These are phyloP conservation scores for Drosophila atripex DNA, from an alignment of 2,888 invertebrate species.

Conservation along the genomic window DNA sequence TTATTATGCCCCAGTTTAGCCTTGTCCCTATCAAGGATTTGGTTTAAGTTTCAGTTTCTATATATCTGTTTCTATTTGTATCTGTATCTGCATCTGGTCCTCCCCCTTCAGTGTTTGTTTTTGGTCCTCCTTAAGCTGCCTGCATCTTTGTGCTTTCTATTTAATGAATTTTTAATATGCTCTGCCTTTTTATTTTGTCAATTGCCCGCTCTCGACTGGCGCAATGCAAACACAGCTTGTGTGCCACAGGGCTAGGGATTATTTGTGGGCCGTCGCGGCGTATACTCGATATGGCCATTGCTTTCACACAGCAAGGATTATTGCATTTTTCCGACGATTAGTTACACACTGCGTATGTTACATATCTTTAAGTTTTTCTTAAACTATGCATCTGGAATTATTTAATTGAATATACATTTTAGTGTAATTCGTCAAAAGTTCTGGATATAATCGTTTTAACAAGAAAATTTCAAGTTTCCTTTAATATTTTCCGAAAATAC, in stretches of 20 bases:
- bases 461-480: not conserved
- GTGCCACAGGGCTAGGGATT: conserved; percentile 32
- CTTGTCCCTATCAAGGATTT: conserved; percentile 22
- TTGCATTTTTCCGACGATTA: conserved; percentile 49
- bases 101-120: not conserved
- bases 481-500: conserved; percentile 35
- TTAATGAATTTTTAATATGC: conserved; percentile 75
- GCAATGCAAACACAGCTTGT: conserved; percentile 43
- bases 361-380: not conserved
- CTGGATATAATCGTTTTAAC: not conserved
- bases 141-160: conserved; percentile 57
- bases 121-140: conserved; percentile 4
- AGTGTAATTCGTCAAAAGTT: not conserved
- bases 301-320: not conserved
- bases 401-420: not conserved
- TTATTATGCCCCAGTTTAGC: conserved; percentile 52
- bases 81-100: conserved; percentile 11
- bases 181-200: conserved; percentile 50
- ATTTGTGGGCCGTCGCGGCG: conserved; percentile 41
- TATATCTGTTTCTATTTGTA: not conserved
- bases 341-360: conserved; percentile 6
- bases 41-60: conserved; percentile 26
- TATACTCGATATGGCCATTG: conserved; percentile 41
- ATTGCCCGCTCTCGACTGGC: conserved; percentile 45
- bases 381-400: not conserved